phyloP scores from a whole-genome alignment of 2,888 invertebrate genomes.

The Ecliptopera silaceata region DNA sequence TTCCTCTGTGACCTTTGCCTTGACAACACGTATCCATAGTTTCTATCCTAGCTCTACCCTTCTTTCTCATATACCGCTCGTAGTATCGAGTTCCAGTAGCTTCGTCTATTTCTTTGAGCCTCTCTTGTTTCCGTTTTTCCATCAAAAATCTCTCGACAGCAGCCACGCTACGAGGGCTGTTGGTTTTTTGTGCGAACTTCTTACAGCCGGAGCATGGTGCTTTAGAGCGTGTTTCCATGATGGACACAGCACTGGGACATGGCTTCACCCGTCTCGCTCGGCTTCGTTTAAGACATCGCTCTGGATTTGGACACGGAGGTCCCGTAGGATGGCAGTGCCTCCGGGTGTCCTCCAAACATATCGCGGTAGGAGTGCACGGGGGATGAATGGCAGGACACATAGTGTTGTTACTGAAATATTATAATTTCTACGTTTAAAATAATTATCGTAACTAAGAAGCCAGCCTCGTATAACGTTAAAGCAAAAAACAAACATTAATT shows the following conservation, averaged over 20 bases:
- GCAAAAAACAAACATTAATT: neutral
- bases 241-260: slow-evolving; percentile 26
- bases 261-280: slow-evolving; percentile 13
- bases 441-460: slow-evolving; percentile 1
- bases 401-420: slow-evolving; percentile 2
- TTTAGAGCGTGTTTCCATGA: slow-evolving; percentile 12
- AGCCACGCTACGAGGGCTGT: slow-evolving; percentile 1
- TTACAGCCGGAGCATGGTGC: neutral
- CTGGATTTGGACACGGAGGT: slow-evolving; percentile 5
- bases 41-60: slow-evolving; percentile 1
- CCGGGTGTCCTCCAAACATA: slow-evolving; percentile 1
- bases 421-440: neutral
- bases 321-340: neutral
- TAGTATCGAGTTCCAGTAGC: slow-evolving; percentile 33
- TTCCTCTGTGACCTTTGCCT: slow-evolving; percentile 12
- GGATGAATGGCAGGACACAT: slow-evolving; percentile 5
- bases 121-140: slow-evolving; percentile 26
- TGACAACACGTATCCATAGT: neutral
- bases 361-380: slow-evolving; percentile 7
- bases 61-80: slow-evolving; percentile 30
- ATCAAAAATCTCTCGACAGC: slow-evolving; percentile 7
- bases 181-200: slow-evolving; percentile 2
- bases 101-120: slow-evolving; percentile 30
- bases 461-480: slow-evolving; percentile 5
- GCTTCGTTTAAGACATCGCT: slow-evolving; percentile 22